These are phyloP conservation scores for Zoanthus gigantus DNA, from an alignment of 92 coral and sea anemone species.

Conservation along the genomic window DNA sequence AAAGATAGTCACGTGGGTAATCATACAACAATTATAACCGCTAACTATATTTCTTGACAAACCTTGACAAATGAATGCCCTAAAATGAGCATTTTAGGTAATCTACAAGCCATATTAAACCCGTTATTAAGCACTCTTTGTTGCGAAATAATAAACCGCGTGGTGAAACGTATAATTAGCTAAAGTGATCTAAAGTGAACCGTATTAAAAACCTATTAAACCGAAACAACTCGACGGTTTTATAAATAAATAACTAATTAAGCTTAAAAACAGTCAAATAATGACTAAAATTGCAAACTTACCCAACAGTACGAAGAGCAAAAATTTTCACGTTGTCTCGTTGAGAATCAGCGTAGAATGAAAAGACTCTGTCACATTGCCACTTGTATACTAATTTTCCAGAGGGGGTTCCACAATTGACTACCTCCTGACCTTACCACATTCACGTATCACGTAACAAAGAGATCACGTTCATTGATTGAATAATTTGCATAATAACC, in stretches of 20 bases:
- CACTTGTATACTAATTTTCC: slow-evolving; percentile 10
- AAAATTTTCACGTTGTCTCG: neutral
- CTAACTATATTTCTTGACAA: neutral
- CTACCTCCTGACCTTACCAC: no score
- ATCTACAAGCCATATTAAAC: no score
- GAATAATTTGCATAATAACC: no score
- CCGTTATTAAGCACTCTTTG: no score
- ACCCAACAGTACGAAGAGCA: neutral
- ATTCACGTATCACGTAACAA: no score
- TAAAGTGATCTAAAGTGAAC: no score
- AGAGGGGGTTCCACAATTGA: neutral
- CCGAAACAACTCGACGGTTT: neutral
- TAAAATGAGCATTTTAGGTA: neutral
- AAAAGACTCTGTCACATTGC: neutral
- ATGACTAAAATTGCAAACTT: neutral
- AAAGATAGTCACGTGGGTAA: no score
- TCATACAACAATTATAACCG: neutral
- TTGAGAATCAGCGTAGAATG: no score
- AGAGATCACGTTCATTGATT: no score
- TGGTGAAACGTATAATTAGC: no score
- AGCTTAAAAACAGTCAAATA: neutral
- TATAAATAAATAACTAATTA: no score
- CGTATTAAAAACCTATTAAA: neutral
- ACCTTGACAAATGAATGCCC: neutral
- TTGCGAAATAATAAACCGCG: no score